These are phyloP conservation scores for Pogonomyrmex californicus DNA, from an alignment of 1,140 invertebrate species.

Conservation along the genomic window DNA sequence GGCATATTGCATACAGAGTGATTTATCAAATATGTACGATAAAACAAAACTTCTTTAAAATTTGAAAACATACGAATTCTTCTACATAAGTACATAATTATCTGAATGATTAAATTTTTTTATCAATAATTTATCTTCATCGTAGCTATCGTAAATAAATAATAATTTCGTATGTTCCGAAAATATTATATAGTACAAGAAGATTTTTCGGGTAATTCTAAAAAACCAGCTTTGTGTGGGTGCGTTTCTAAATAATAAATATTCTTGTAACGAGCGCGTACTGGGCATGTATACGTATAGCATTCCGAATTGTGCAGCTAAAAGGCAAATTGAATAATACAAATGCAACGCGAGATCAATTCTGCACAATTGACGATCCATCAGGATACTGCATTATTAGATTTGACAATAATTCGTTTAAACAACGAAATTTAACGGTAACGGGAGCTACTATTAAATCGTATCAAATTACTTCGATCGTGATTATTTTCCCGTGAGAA, in stretches of 20 bases:
- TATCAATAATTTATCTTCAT: background rate
- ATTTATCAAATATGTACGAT: background rate
- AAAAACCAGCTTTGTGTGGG: background rate
- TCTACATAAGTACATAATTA: background rate
- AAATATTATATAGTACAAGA: background rate
- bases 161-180: background rate
- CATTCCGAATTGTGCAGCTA: background rate
- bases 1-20: background rate
- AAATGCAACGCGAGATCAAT: conserved; percentile 8
- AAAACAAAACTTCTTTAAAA: background rate
- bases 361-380: conserved; percentile 25
- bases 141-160: too few relatives aligned
- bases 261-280: background rate
- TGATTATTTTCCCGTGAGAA: conserved; percentile 58
- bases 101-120: background rate
- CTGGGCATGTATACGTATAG: background rate
- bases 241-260: background rate
- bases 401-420: conserved; percentile 53
- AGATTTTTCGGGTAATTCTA: background rate
- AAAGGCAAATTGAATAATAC: conserved; percentile 30
- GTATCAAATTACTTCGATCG: conserved; percentile 67
- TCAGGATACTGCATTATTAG: conserved; percentile 19
- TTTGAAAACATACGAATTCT: background rate
- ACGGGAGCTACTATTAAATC: conserved; percentile 33
- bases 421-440: conserved; percentile 20